Evolutionary conservation across 2,797 vertebrate genomes (phyloP), one percentile per base, ranked within the genome.

Genomic region (Coranthus polyacanthus): DNA sequence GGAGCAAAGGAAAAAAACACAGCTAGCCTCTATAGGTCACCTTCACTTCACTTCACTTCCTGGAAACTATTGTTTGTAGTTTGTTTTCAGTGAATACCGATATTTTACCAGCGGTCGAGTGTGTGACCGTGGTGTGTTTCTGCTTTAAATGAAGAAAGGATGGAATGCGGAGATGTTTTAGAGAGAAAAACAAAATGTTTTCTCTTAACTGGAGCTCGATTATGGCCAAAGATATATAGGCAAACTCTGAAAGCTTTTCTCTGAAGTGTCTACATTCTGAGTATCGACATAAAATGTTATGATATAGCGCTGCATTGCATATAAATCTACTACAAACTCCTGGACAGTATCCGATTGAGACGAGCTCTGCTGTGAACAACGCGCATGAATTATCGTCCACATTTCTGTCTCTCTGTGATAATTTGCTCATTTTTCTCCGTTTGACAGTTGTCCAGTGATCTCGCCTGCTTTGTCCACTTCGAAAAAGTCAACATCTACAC

Each of bases 401-500:
- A 15, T 70, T 18, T 61, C 12, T 44, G 1, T 12, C 3, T 18
- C 29, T 21, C 41, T 38, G 16, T 22, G 15, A 36, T 45, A n/a
- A 29, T 44, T 58, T 16, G 5, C 22, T 26, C 17, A 42, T 44
- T 24, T 36, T 29, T 68, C 36, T 74, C 9, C 49, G 2, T 51
- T 68, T 32, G 2, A 1, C 81, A 98, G 96, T 94, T 94, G 0
- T 96, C 94, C 46, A 93, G 89, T 17, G 95, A 97, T 79, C 92
- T 97, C 55, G 91, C 86, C 0, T 96, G 96, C 83, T 96, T 98
- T 56, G 82, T 96, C 73, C 96, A 90, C 21, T 96, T 97, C 83
- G 95, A 96, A 69, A 96, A 96, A 1, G 89, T 97, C 82, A 95
- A 95, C 1, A 51, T 97, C 79, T 96, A 98, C 87, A 95, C 90